Evolutionary conservation across 2,797 vertebrate genomes (phyloP), one percentile per base, ranked within the genome.

Genomic region (Chrysolophus pictus): DNA sequence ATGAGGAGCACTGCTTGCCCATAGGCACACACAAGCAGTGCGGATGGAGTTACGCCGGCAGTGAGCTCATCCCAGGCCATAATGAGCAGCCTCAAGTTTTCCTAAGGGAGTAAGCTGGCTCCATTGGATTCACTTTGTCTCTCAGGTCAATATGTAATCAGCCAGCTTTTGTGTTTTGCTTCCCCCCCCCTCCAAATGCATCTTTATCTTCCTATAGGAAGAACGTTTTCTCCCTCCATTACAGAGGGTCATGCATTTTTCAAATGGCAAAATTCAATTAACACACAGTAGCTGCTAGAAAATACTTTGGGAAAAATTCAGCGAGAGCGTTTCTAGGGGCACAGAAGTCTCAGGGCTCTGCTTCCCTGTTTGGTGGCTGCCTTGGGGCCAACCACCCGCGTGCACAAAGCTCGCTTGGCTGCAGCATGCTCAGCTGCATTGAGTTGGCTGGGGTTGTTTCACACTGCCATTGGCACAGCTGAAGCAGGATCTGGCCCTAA

Each of bases 71-170:
- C 60, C 56, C 18, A 26, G 72, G 84, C 26, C 78, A 74, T 65
- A 80, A 96, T 19, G 72, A 92, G 17, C 91, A 42, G 92, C 88
- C 90, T 91, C 70, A 31, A 49, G 87, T 90, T 93, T 46, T 96
- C 94, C 95, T 89, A 5, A 87, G 96, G 94, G 95, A 35, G 89
- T 60, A 31, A 59, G n/a, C 83, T 91, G 95, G 95, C 96, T 97
- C 95, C 90, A 84, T 12, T 11, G 8, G 79, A 83, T 90, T 49
- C 91, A 67, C 81, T 94, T 44, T 85, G 78, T 93, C 86, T 96
- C 89, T 41, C 74, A 53, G 88, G 96, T 96, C 95, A 95, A 91
- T 95, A 85, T 35, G 46, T 74, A 92, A 93, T 78, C 90, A 82
- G 64, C 81, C 56, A 77, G 82, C 83, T 69, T 75, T 59, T 47